These are phyloP conservation scores for Vandiemenella viatica DNA, from an alignment of 2,888 invertebrate genomes.

Conservation along the genomic window DNA sequence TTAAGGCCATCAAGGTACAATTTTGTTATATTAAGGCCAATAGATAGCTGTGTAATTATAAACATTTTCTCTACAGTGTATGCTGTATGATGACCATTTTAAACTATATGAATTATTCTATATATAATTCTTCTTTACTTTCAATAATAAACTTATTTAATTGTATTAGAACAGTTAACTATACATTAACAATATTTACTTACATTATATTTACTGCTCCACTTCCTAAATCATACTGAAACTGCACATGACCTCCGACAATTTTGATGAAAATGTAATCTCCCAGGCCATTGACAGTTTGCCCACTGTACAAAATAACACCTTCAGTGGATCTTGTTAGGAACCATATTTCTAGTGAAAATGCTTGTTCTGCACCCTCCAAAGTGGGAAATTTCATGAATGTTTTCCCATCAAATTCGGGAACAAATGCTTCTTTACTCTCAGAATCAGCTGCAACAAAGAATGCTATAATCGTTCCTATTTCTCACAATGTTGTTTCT, in stretches of 20 bases:
- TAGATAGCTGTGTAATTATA: no score
- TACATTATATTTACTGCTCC: slow-evolving; percentile 64
- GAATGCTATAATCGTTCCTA: no score
- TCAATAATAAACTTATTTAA: no score
- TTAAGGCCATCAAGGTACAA: no score
- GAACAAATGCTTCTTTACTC: slow-evolving; percentile 24
- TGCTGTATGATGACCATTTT: no score
- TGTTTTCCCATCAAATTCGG: slow-evolving; percentile 30
- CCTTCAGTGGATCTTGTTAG: slow-evolving; percentile 59
- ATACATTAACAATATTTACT: slow-evolving; percentile 17
- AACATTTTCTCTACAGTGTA: no score
- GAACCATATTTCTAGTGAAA: slow-evolving; percentile 73
- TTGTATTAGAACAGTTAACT: no score
- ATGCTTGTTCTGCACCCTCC: slow-evolving; percentile 53
- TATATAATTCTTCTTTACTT: no score
- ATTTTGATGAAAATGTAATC: slow-evolving; percentile 77
- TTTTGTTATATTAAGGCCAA: no score
- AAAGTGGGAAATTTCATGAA: slow-evolving; percentile 60
- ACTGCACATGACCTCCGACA: slow-evolving; percentile 64
- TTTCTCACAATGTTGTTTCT: no score
- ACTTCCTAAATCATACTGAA: slow-evolving; percentile 79
- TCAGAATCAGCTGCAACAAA: slow-evolving; percentile 17
- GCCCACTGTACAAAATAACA: slow-evolving; percentile 68
- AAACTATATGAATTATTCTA: no score
- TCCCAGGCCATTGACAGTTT: slow-evolving; percentile 59